phyloP scores from a whole-genome alignment of 2,797 vertebrate genomes.

The Adrianichthys oophorus region DNA sequence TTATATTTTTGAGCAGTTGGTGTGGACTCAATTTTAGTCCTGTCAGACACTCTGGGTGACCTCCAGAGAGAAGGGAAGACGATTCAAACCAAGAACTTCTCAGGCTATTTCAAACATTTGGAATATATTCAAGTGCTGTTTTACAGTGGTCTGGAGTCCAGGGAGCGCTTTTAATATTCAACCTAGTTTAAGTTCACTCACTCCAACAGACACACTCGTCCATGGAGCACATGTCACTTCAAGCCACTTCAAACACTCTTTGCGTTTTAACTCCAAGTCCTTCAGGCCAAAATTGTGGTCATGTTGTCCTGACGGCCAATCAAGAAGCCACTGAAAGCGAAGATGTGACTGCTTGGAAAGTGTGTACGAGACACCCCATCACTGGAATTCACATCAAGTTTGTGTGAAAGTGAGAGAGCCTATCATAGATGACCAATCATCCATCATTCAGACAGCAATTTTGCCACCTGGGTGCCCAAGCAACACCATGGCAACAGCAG shows the following conservation, averaged over 20 bases:
- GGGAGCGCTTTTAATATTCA: slow-evolving; percentile 66
- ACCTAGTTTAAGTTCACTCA: slow-evolving; percentile 55
- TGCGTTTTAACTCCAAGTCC: slow-evolving; percentile 49
- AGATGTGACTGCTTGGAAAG: slow-evolving; percentile 9
- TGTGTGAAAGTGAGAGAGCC: slow-evolving; percentile 11
- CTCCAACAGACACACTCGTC: slow-evolving; percentile 13
- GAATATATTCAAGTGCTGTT: slow-evolving; percentile 62
- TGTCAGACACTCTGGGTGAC: slow-evolving; percentile 34
- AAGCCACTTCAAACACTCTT: slow-evolving; percentile 63
- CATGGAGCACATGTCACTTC: slow-evolving; percentile 38
- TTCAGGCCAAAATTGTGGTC: slow-evolving; percentile 56
- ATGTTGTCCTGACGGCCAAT: slow-evolving; percentile 64
- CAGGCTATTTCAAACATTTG: slow-evolving; percentile 55
- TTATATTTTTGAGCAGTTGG: slow-evolving; percentile 40
- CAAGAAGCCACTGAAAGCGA: slow-evolving; percentile 31
- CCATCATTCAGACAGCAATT: slow-evolving; percentile 45
- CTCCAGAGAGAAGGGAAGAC: slow-evolving; percentile 35
- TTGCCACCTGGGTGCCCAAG: slow-evolving; percentile 43
- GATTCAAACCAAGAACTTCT: slow-evolving; percentile 32
- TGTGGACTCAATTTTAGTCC: slow-evolving; percentile 38
- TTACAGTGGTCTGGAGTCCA: slow-evolving; percentile 50
- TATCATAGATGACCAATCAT: slow-evolving; percentile 41
- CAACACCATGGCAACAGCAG: slow-evolving; percentile 56
- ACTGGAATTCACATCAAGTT: slow-evolving; percentile 34
- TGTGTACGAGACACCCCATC: slow-evolving; percentile 2